Percentiles rank a stretch among this genome's conserved stretches.
These are phyloP conservation scores for Neuroscelio doddi DNA, from an alignment of 2,888 invertebrate genomes.

Conservation along the genomic window DNA sequence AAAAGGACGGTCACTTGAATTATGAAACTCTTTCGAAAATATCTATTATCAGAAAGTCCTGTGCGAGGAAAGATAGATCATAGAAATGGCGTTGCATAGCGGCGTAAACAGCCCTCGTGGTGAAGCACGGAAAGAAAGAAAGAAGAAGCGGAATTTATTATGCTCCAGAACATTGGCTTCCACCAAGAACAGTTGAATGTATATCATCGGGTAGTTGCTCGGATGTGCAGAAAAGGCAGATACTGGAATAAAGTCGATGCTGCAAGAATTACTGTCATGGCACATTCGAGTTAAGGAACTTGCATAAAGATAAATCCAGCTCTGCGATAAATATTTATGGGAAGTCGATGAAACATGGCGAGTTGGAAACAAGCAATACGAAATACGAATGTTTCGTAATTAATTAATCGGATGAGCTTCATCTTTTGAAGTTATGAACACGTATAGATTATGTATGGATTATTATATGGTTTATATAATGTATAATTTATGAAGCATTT, in stretches of 20 bases:
- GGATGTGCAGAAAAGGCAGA: slow-evolving; percentile 15
- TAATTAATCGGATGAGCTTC: too few relatives aligned
- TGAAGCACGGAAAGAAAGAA: slow-evolving; percentile 5
- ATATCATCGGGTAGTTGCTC: slow-evolving; percentile 18
- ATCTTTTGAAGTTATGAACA: too few relatives aligned
- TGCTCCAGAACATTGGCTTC: slow-evolving; percentile 15
- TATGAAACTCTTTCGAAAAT: slow-evolving; percentile 46
- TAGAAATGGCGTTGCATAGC: slow-evolving; percentile 21
- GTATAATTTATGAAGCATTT: too few relatives aligned
- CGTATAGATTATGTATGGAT: too few relatives aligned
- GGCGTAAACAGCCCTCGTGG: slow-evolving; percentile 32
- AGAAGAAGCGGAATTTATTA: slow-evolving; percentile 30
- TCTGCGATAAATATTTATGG: slow-evolving; percentile 13
- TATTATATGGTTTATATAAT: too few relatives aligned
- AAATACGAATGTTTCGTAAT: too few relatives aligned
- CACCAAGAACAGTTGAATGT: slow-evolving; percentile 17
- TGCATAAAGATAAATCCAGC: slow-evolving; percentile 5
- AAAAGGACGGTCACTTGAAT: slow-evolving; percentile 28
- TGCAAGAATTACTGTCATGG: slow-evolving; percentile 17
- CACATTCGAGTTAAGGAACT: slow-evolving; percentile 12
- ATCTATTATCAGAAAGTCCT: slow-evolving; percentile 45
- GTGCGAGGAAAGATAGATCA: slow-evolving; percentile 30
- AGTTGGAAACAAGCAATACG: too few relatives aligned
- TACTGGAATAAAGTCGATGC: slow-evolving; percentile 22
- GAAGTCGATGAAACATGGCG: neutral